A percentile compares a stretch with the other conserved stretches of the same genome.
These are phyloP conservation scores for Pseudomugil tenellus DNA, from an alignment of 2,797 vertebrate genomes.

Conservation along the genomic window DNA sequence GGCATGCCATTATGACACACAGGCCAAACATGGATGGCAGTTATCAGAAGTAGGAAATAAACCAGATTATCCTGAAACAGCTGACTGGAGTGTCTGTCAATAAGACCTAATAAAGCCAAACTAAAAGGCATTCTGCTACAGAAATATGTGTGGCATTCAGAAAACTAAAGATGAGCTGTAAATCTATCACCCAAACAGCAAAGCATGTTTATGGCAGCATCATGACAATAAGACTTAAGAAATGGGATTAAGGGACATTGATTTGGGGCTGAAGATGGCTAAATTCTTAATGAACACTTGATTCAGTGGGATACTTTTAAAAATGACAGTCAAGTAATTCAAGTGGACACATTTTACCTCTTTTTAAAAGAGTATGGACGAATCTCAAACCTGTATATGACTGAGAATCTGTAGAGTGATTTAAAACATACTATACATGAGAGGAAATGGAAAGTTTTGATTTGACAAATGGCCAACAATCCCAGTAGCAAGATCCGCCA, in stretches of 20 bases:
- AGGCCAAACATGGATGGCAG: not conserved
- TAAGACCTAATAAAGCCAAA: not conserved
- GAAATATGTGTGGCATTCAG: not conserved
- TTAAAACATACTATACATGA: not conserved
- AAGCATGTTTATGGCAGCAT: not conserved
- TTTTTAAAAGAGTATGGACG: not conserved
- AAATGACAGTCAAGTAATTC: no score
- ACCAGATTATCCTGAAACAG: not conserved
- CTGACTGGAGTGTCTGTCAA: not conserved
- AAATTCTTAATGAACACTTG: not conserved
- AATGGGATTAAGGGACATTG: not conserved
- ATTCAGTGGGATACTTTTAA: no score
- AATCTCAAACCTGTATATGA: not conserved
- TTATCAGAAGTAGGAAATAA: not conserved
- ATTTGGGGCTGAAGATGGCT: no score
- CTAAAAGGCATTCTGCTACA: not conserved
- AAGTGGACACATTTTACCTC: not conserved
- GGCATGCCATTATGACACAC: not conserved
- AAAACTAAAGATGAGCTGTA: not conserved
- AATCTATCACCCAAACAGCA: not conserved
- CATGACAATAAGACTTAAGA: not conserved
- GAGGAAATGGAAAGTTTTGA: not conserved
- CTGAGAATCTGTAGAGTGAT: not conserved
- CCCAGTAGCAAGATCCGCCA: constrained; percentile 3
- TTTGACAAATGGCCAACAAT: constrained; percentile 10